Percentiles rank a stretch among this genome's conserved stretches.
These are phyloP conservation scores for Lapara coniferarum DNA, from an alignment of 2,888 invertebrate species.

Conservation along the genomic window DNA sequence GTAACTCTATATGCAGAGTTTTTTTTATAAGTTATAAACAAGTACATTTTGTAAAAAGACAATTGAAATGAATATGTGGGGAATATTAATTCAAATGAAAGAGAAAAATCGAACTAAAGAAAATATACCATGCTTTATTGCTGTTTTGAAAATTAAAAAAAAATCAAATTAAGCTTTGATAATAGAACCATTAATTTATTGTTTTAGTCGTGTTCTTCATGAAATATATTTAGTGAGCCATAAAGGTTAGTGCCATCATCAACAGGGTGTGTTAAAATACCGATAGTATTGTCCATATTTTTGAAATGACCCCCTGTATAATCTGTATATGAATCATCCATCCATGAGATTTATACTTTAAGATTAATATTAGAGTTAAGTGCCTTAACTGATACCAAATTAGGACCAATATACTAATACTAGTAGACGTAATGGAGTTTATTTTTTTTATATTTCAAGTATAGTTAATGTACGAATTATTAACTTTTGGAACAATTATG, in stretches of 20 bases:
- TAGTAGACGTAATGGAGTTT: slow-evolving; percentile 22
- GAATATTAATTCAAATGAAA: no score
- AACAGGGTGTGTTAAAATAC: slow-evolving; percentile 7
- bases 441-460: slow-evolving; percentile 13
- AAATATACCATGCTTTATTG: no score
- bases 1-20: no score
- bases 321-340: not conserved
- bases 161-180: no score
- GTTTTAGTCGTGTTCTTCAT: not conserved
- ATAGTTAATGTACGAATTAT: not conserved
- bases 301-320: not conserved
- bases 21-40: not conserved
- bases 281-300: not conserved
- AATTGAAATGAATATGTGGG: no score
- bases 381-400: slow-evolving; percentile 62
- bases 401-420: slow-evolving; percentile 56
- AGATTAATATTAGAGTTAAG: slow-evolving; percentile 31
- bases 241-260: slow-evolving; percentile 22
- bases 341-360: not conserved
- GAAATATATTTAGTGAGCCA: slow-evolving; percentile 12
- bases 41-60: no score
- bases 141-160: no score
- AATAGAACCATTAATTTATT: not conserved
- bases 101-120: no score
- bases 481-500: not conserved